Evolutionary conservation across 2,888 invertebrate species (phyloP), one percentile per base, ranked within the genome.

Genomic region (Archips xylosteana): DNA sequence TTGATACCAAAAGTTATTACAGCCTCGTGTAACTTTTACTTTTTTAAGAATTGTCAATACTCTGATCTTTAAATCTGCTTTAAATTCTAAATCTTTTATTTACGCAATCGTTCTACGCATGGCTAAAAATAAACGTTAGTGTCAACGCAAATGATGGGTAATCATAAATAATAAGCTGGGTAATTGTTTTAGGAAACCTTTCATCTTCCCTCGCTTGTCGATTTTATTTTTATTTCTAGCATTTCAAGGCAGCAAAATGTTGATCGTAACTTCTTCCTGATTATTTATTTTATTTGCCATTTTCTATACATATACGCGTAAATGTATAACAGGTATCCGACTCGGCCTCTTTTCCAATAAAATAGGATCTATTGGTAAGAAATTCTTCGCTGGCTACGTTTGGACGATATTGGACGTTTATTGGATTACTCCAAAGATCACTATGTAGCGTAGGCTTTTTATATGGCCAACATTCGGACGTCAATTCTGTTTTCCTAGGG

Each of bases 381-480:
- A 78, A 70, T 76, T 68, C 66, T 72, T 57, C 69, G 62, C 75
- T 75, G 74, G 75, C 76, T 75, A 66, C 75, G 67, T 75, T 75
- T 77, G 75, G 76, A 76, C 75, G 76, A 78, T 81, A 83, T 82
- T 81, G 79, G 81, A 82, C 80, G 75, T 83, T 82, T 85, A 85
- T 85, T 83, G 82, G 81, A 82, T 84, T 82, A 80, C 81, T 79
- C 74, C 74, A 76, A 75, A 78, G 80, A 82, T 80, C 79, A 82
- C 79, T 78, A 80, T 79, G 79, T 78, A 74, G 64, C 71, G 51
- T 63, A 75, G 51, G 70, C 65, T 75, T 74, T 32, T 60, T 54
- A 13, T 63, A 42, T 23, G 23, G 49, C 34, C 59, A 57, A 51
- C 51, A 45, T 54, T 51, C 34, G 47, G 57, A 68, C 47, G 36